These are phyloP conservation scores for Lysandra bellargus DNA, from an alignment of 2,888 invertebrate species.

Conservation along the genomic window DNA sequence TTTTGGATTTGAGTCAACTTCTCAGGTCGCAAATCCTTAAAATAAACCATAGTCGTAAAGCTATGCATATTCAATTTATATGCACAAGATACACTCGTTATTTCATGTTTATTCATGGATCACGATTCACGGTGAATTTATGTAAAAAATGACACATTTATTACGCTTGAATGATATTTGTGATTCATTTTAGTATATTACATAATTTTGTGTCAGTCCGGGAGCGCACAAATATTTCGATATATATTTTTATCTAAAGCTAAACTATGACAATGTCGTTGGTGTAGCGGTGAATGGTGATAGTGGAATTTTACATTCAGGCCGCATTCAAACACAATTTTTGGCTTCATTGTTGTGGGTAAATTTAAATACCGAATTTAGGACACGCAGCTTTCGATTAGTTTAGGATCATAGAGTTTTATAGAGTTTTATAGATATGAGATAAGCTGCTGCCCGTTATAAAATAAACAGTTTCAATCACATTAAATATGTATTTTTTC, in stretches of 20 bases:
- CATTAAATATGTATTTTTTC: background rate
- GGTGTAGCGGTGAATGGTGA: background rate
- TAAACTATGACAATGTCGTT: background rate
- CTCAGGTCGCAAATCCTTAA: background rate
- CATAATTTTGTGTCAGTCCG: background rate
- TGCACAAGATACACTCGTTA: background rate
- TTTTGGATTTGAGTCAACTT: background rate
- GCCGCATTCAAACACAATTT: constrained; percentile 10
- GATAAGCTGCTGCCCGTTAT: background rate
- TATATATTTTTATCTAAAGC: constrained; percentile 9
- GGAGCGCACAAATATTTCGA: background rate
- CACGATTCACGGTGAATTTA: constrained; percentile 28
- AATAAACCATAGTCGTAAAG: background rate
- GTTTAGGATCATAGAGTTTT: background rate
- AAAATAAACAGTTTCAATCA: background rate
- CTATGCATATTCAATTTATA: background rate
- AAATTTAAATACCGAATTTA: background rate
- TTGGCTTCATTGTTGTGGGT: background rate
- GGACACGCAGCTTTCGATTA: background rate
- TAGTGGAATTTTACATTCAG: background rate
- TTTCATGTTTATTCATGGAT: constrained; percentile 23
- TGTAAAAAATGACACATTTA: constrained; percentile 25
- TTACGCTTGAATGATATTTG: constrained; percentile 21
- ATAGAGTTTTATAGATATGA: too few relatives aligned
- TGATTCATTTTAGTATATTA: constrained; percentile 26